Evolutionary conservation across 2,888 invertebrate genomes (phyloP), one percentile per base, ranked within the genome.

Genomic region (Heliothis peltigera): DNA sequence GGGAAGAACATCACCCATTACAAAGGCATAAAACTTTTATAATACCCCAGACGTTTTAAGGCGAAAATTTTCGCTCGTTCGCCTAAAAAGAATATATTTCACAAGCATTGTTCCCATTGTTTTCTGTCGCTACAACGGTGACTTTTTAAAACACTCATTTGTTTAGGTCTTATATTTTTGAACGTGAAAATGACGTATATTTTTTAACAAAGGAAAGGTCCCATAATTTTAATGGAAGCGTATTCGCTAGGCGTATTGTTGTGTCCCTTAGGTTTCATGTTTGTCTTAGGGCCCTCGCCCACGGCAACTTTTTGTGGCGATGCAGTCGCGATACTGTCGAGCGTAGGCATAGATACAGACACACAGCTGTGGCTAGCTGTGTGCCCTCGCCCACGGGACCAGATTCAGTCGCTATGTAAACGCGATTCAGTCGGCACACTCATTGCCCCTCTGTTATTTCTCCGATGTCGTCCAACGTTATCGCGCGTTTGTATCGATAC

Each of bases 131-230:
- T 51, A 66, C 47, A 47, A 55, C 58, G 54, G 55, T 17, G 59
- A 57, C 66, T 69, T 74, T 72, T 61, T 65, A 49, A 63, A 62
- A 64, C 59, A 53, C 47, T 69, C 67, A 66, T 78, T 80, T 81
- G 70, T 77, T 70, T 64, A 74, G 70, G 80, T 71, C 71, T 74
- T 66, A 74, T 71, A 76, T 68, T 68, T n/a, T 22, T 25, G 61
- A 51, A 35, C 56, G 64, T 66, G 48, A 61, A 63, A 77, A 78
- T 64, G 64, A 73, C 53, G 62, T 57, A 57, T 48, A 63, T 51
- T 52, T 53, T 44, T 10, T 0, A 44, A 75, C 65, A 78, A 76
- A 68, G 56, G 61, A 51, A 17, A 35, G 15, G 42, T 39, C 15
- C 32, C 12, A 22, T 47, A 46, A 62, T 64, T 68, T 55, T 44